phyloP scores from a whole-genome alignment of 1,140 invertebrate genomes.

The Neodiprion lecontei region DNA sequence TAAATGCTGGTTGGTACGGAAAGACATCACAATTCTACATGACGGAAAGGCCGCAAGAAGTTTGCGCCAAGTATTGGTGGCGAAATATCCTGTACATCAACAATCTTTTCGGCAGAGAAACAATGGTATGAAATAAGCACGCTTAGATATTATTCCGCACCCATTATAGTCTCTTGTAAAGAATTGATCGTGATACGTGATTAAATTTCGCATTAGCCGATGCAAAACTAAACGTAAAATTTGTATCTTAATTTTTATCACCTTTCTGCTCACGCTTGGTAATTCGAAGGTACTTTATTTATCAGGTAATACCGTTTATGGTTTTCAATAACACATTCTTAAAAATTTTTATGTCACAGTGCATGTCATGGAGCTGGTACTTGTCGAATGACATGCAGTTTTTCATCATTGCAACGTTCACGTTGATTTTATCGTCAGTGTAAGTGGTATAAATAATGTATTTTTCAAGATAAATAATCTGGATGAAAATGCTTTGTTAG shows the following conservation, averaged over 20 bases:
- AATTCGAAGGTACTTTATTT: neutral
- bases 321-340: neutral
- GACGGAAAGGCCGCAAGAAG: constrained; percentile 57
- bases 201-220: neutral
- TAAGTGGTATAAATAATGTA: constrained; percentile 46
- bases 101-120: constrained; percentile 62
- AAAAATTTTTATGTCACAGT: constrained; percentile 56
- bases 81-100: constrained; percentile 71
- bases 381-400: constrained; percentile 84
- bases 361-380: constrained; percentile 85
- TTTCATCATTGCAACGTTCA: constrained; percentile 65
- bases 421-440: constrained; percentile 64
- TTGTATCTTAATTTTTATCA: constrained; percentile 21
- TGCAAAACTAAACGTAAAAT: neutral
- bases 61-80: constrained; percentile 70
- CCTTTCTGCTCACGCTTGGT: neutral
- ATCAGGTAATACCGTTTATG: too few relatives aligned
- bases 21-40: constrained; percentile 61
- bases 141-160: neutral
- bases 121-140: constrained; percentile 53
- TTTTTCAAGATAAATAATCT: constrained; percentile 14
- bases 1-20: constrained; percentile 59
- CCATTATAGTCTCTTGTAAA: neutral
- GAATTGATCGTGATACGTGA: too few relatives aligned
- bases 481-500: constrained; percentile 2